Base-by-base conservation (phyloP, 2,888 invertebrate species). In the Meliscaeva auricollis region DNA sequence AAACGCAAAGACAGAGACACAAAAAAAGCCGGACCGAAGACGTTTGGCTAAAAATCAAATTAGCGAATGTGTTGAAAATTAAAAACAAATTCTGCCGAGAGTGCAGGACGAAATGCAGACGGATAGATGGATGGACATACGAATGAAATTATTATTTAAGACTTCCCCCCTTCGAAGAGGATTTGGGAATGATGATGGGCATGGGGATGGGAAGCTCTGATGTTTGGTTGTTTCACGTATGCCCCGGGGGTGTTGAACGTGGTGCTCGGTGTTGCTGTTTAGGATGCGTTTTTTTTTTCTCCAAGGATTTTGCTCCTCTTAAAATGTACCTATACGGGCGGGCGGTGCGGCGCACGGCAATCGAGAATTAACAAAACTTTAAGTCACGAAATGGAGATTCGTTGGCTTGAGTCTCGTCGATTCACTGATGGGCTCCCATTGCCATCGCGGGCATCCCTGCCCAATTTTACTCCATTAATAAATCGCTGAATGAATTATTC, bases 31-130 rank as follows among this genome's bases (percentile, higher is more conserved):
- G 66, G 48, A 66, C 35, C 3, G 13, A 38, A 20, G 46, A 35
- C 38, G 41, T 58, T 88, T 73, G 90, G 90, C 90, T 91, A 91
- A 91, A 91, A 91, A 91, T 91, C 91, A 91, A 91, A 92, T 92
- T 91, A 91, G 92, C 89, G 91, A 92, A 92, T 92, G 91, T 91
- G 91, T 91, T 91, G 91, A 91, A 91, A 91, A 91, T 91, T 91
- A 91, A 91, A 91, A 91, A 91, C 91, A 91, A 91, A 91, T 92
- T 91, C 91, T 90, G 90, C 41, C 62, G 52, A 80, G 84, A 66
- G 87, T 83, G 80, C 78, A 64, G 44, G 73, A 81, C 81, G 83
- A 70, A 74, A 68, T 70, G 64, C 69, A 56, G 75, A 87, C 73
- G 87, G 74, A 85, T 79, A 76, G 85, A 87, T 85, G 80, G 85